These are phyloP conservation scores for Elachura formosa DNA, from an alignment of 2,113 vertebrate species.

Conservation along the genomic window DNA sequence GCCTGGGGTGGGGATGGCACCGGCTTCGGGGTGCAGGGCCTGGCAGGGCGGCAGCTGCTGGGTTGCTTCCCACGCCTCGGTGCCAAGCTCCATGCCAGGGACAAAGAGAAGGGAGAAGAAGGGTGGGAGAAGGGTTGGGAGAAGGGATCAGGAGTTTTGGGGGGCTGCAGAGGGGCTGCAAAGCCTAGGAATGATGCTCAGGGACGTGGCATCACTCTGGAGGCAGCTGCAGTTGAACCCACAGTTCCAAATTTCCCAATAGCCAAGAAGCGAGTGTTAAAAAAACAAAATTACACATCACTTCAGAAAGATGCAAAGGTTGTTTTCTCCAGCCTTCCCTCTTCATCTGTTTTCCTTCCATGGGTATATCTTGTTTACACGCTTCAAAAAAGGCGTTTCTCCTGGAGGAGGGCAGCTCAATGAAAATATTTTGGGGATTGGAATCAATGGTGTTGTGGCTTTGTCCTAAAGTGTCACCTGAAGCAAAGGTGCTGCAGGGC, in stretches of 20 bases:
- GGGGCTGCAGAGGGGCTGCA: neutral
- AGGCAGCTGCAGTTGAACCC: fast-evolving
- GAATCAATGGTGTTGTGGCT: neutral
- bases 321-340: neutral
- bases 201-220: fast-evolving
- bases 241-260: fast-evolving
- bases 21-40: neutral
- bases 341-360: neutral
- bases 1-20: neutral
- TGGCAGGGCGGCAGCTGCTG: neutral
- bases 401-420: neutral
- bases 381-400: neutral
- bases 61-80: neutral
- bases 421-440: fast-evolving
- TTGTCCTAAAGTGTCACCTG: neutral
- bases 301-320: neutral
- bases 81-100: neutral
- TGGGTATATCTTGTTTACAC: neutral
- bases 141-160: neutral
- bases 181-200: fast-evolving
- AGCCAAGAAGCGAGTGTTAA: fast-evolving
- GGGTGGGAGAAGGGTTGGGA: neutral
- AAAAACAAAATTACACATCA: fast-evolving
- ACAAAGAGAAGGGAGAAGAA: neutral
- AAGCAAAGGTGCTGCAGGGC: neutral